phyloP scores from a whole-genome alignment of 2,888 invertebrate genomes.

The Lycia hirtaria region DNA sequence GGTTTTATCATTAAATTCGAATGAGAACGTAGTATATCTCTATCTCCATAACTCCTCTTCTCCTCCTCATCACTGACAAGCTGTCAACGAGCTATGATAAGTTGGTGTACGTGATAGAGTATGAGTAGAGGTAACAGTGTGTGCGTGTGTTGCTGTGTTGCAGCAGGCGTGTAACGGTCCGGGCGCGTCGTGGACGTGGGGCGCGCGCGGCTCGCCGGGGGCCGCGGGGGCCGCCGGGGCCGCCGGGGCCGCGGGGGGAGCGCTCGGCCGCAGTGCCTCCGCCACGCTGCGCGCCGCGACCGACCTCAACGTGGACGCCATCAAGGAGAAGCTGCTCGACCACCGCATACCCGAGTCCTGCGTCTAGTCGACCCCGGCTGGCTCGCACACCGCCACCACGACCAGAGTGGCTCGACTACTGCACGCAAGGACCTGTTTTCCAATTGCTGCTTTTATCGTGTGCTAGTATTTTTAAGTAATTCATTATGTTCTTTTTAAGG shows the following conservation, averaged over 20 bases:
- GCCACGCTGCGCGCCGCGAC: slow-evolving; percentile 76
- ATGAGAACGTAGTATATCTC: too few relatives aligned
- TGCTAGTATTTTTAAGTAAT: too few relatives aligned
- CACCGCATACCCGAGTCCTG: slow-evolving; percentile 95
- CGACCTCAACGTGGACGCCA: slow-evolving; percentile 92
- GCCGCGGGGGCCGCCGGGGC: slow-evolving; percentile 64
- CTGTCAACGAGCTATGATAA: too few relatives aligned
- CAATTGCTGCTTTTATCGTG: too few relatives aligned
- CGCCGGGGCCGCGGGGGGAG: slow-evolving; percentile 36
- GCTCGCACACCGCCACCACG: background rate
- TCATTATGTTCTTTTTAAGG: too few relatives aligned
- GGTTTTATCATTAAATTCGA: too few relatives aligned
- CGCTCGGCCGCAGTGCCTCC: slow-evolving; percentile 76
- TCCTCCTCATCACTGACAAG: too few relatives aligned
- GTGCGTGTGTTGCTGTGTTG: slow-evolving; percentile 31
- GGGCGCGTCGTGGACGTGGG: slow-evolving; percentile 84
- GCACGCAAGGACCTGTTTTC: too few relatives aligned
- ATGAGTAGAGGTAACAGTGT: background rate
- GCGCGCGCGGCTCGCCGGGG: slow-evolving; percentile 64
- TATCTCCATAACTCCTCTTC: too few relatives aligned
- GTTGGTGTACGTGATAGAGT: too few relatives aligned
- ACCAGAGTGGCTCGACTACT: too few relatives aligned
- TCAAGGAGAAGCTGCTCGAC: slow-evolving; percentile 94
- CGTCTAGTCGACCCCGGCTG: slow-evolving; percentile 85
- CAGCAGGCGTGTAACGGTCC: slow-evolving; percentile 81